Evolutionary conservation across 2,797 vertebrate genomes (phyloP), one percentile per base, ranked within the genome.

Genomic region (Siniperca obscura): DNA sequence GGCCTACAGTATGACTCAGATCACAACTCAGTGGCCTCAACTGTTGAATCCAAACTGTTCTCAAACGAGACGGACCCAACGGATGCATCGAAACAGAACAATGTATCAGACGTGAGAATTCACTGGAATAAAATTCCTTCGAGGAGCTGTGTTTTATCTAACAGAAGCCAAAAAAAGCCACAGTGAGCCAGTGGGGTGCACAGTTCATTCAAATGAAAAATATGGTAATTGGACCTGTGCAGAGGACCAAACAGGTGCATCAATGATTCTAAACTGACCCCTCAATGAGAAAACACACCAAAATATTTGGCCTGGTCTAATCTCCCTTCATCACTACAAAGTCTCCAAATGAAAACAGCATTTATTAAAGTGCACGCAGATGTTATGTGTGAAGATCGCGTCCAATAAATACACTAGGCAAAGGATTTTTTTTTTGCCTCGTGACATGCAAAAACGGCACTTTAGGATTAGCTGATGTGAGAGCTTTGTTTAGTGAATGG

Each of bases 401-500:
- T 83, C 61, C 50, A 76, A 50, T 67, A 75, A 44, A 81, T 13
- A 0, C 19, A 64, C 12, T 14, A 40, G 9, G 10, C 21, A 67
- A 27, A 50, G 14, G 55, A 72, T 42, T 42, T 34, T 12, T 70
- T 70, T 55, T 82, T 48, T 22, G 66, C 81, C 75, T 70, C 14
- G 8, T 87, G 74, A 60, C 56, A 57, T 68, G 53, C 22, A 81
- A 89, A 73, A 25, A 52, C 3, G 3, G 59, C 46, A 83, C 72
- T 82, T 85, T 9, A 60, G 55, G 66, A 83, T 85, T 75, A 88
- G 44, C 82, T 30, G 65, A 86, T 76, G 56, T 34, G 7, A 67
- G 56, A 70, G 82, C 56, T 75, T 74, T 78, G 77, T 66, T 70
- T 21, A 86, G 83, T 86, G 83, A 87, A 87, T 76, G 68, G 73